A percentile compares a stretch with the other conserved stretches of the same genome.
Evolutionary conservation across 2,888 invertebrate genomes (phyloP).

Genomic region (Hipparchia semele): DNA sequence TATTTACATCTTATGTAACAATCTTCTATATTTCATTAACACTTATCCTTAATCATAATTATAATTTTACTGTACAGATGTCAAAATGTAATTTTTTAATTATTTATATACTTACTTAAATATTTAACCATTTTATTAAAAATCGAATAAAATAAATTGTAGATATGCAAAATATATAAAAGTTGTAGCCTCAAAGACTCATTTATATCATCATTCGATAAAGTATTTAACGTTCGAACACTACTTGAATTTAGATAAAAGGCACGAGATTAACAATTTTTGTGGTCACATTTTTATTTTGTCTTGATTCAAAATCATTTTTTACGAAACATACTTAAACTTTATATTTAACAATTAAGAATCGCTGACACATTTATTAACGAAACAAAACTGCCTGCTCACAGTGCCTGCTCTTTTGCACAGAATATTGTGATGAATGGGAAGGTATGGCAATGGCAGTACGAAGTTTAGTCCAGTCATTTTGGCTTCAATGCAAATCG

Average conservation of each 20-base stretch:
- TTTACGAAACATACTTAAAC: too few species aligned
- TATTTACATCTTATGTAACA: conserved; percentile 59
- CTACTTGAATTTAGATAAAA: conserved; percentile 1
- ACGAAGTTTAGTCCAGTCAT: not conserved
- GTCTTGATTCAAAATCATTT: not conserved
- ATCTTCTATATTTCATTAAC: conserved; percentile 36
- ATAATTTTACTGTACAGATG: conserved; percentile 48
- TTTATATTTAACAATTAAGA: too few species aligned
- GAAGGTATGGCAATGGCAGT: too few species aligned
- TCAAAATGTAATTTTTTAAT: not conserved
- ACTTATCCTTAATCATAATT: conserved; percentile 42
- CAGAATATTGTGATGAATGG: too few species aligned
- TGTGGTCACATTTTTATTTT: conserved; percentile 18
- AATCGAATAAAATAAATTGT: not conserved
- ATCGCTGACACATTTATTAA: too few species aligned
- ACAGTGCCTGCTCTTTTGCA: too few species aligned
- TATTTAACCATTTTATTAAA: conserved; percentile 13
- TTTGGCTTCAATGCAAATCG: not conserved
- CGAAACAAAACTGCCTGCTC: too few species aligned
- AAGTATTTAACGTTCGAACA: not conserved
- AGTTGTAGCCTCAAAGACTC: conserved; percentile 17
- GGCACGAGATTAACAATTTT: conserved; percentile 16
- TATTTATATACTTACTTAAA: conserved; percentile 9
- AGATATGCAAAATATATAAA: conserved; percentile 7
- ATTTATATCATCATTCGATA: not conserved